Base-by-base conservation (phyloP, 2,113 vertebrate species). In the Colinus virginianus region DNA sequence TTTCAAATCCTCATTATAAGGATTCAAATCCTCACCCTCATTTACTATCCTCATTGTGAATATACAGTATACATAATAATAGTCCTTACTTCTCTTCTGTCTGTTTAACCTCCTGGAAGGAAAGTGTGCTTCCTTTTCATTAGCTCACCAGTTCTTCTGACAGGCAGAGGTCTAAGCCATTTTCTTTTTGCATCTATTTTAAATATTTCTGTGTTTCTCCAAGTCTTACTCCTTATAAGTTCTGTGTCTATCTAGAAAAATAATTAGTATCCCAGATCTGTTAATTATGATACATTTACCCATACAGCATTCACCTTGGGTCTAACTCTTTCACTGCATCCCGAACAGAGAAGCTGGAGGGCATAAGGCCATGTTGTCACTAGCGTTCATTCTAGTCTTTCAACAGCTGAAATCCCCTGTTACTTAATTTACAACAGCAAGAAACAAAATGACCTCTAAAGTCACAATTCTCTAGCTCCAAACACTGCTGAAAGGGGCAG, bases 341-440 rank as follows among this genome's bases (percentile, higher is more conserved):
- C 22, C 48, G n/a, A 67, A 68, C 34, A 71, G 75, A 61, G 72
- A 72, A 78, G 9, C 18, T 61, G 51, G 20, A 67, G 45, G 42
- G 55, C 49, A 85, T 69, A 77, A 88, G 36, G 48, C 56, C 43
- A 28, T 12, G 4, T 63, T 20, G 34, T 83, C 8, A 1, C 18
- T 9, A 78, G 53, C 32, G 76, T 26, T 89, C 13, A 5, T 36
- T 81, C 91, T 81, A 46, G 22, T 23, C n/a, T 75, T 92, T 76
- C 0, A 0, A 4, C 70, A 32, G 59, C 45, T 78, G 9, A 79
- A 88, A 21, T 38, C 6, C 62, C 21, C 34, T 45, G 3, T 64
- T 64, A 82, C 84, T 51, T 87, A 42, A 69, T 49, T 92, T 85
- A 82, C 22, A 77, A 67, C 3, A 59, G 34, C n/a, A 89, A 74